Conservation (phyloP, 2,888 invertebrate genomes). For the Emmelina monodactyla region DNA sequence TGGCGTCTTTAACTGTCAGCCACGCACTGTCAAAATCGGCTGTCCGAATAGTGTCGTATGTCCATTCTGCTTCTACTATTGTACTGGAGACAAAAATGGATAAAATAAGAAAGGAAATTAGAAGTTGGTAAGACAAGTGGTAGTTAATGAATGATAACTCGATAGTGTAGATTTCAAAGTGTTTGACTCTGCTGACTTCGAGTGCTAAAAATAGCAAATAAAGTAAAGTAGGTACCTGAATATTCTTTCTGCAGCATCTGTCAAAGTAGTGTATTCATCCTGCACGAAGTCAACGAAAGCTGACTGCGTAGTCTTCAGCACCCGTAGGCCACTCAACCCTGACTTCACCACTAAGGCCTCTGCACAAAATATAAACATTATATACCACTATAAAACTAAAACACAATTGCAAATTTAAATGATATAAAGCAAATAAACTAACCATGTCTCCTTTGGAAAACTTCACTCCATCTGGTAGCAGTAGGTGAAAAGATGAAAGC, state of each 20-base stretch:
- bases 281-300: slow-evolving; percentile 81
- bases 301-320: slow-evolving; percentile 83
- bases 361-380: slow-evolving; percentile 22
- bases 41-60: slow-evolving; percentile 69
- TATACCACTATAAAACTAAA: slow-evolving; percentile 1
- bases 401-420: slow-evolving; percentile 2
- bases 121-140: not conserved
- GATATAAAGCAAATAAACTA: slow-evolving; percentile 23
- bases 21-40: slow-evolving; percentile 76
- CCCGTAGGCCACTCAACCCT: slow-evolving; percentile 73
- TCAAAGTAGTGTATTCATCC: slow-evolving; percentile 79
- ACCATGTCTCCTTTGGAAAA: slow-evolving; percentile 74
- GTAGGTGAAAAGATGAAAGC: slow-evolving; percentile 77
- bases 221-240: slow-evolving; percentile 45
- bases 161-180: too few relatives aligned
- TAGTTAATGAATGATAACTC: not conserved
- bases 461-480: slow-evolving; percentile 72
- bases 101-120: not conserved
- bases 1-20: slow-evolving; percentile 73
- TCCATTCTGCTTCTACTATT: slow-evolving; percentile 77
- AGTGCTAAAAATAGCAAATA: not conserved
- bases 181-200: too few relatives aligned
- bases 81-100: slow-evolving; percentile 57
- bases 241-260: slow-evolving; percentile 78
- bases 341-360: slow-evolving; percentile 69